Evolutionary conservation across 92 coral and sea anemone species (phyloP).

Genomic region (Actinernus sp.): DNA sequence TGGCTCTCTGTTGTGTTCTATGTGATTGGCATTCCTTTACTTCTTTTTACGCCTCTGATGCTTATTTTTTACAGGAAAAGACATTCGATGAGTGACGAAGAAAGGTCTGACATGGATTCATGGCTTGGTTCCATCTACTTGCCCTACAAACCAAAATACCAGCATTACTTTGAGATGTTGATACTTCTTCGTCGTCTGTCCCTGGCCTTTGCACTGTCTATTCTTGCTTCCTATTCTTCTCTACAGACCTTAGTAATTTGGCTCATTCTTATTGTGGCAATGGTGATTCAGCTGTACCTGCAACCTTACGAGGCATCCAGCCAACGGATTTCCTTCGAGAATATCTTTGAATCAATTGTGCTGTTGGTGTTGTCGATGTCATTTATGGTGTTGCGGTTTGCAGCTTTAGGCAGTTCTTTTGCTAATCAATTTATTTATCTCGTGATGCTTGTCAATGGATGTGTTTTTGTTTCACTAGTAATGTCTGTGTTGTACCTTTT

Average conservation of each 20-base stretch:
- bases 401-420: conserved; percentile 27
- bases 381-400: conserved; percentile 47
- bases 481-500: conserved; percentile 9
- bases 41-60: conserved; percentile 15
- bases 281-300: conserved; percentile 13
- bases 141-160: conserved; percentile 53
- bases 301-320: conserved; percentile 26
- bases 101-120: conserved; percentile 29
- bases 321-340: conserved; percentile 25
- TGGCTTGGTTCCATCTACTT: conserved; percentile 68
- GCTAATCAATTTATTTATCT: conserved; percentile 16
- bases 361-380: conserved; percentile 56
- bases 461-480: conserved; percentile 11
- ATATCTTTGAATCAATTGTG: conserved; percentile 37
- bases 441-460: conserved; percentile 30
- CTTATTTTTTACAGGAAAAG: conserved; percentile 23
- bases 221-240: conserved; percentile 45
- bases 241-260: conserved; percentile 51
- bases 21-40: conserved; percentile 62
- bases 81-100: conserved; percentile 20
- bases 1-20: conserved; percentile 41
- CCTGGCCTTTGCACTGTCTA: conserved; percentile 47
- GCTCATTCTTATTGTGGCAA: conserved; percentile 34
- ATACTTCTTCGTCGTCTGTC: conserved; percentile 49
- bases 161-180: conserved; percentile 40